Percentiles rank a stretch among this genome's conserved stretches.
Conservation (phyloP, 2,797 vertebrate species). For the Xenops minutus region DNA sequence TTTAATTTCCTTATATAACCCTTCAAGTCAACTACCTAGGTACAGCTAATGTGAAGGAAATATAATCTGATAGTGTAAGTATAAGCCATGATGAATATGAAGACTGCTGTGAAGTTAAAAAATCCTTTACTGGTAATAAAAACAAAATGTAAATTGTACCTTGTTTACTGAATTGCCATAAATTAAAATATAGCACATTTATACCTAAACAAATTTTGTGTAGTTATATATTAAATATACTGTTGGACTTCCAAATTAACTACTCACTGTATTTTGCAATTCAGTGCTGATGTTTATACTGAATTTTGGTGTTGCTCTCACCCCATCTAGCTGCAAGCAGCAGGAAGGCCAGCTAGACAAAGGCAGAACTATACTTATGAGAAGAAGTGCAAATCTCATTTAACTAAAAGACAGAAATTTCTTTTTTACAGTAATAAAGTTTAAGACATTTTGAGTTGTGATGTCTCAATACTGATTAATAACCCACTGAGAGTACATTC, state of each 20-base stretch:
- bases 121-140: not conserved
- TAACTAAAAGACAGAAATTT: not conserved
- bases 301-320: not conserved
- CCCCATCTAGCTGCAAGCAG: slow-evolving; percentile 52
- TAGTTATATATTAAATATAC: not conserved
- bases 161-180: not conserved
- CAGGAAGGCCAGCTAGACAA: not conserved
- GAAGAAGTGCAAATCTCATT: not conserved
- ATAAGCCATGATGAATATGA: not conserved
- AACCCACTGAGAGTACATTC: not conserved
- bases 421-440: not conserved
- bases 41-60: not conserved
- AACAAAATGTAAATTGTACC: not conserved
- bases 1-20: not conserved
- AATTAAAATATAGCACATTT: not conserved
- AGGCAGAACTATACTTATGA: not conserved
- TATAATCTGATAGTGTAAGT: not conserved
- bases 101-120: not conserved
- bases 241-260: not conserved
- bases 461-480: not conserved
- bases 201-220: not conserved
- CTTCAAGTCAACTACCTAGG: not conserved
- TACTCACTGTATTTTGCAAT: not conserved
- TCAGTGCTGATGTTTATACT: not conserved
- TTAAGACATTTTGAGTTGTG: not conserved